A percentile compares a stretch with the other conserved stretches of the same genome.
These are phyloP conservation scores for Sebastes itinus DNA, from an alignment of 2,797 vertebrate species.

Conservation along the genomic window DNA sequence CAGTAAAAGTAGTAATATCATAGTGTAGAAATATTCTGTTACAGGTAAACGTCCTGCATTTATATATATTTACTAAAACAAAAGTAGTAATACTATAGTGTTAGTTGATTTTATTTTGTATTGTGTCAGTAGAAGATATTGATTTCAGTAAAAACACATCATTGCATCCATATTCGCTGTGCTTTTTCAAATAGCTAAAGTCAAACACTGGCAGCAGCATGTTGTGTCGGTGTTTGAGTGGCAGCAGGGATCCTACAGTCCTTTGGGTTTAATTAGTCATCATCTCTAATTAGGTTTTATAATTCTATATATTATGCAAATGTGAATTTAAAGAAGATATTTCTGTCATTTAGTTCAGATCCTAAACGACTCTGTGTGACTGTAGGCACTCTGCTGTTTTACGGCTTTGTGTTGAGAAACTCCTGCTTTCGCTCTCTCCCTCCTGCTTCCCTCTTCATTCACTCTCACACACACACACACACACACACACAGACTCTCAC, in stretches of 20 bases:
- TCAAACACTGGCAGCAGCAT: neutral
- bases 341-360: neutral
- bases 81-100: too few relatives aligned
- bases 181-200: neutral
- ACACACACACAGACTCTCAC: neutral
- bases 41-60: too few relatives aligned
- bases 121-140: neutral
- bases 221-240: neutral
- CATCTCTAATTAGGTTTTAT: neutral
- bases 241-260: constrained; percentile 21
- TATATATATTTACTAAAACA: too few relatives aligned
- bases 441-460: neutral
- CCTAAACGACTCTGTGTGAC: neutral
- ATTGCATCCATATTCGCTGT: neutral
- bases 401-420: neutral
- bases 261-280: neutral
- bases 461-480: neutral
- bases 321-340: neutral
- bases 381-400: constrained; percentile 11
- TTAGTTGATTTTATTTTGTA: too few relatives aligned
- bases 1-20: too few relatives aligned
- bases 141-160: neutral
- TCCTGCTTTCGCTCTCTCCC: neutral
- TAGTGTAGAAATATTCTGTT: too few relatives aligned
- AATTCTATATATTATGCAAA: neutral